Conservation (phyloP, 1,140 invertebrate species). For the Bombus polaris region DNA sequence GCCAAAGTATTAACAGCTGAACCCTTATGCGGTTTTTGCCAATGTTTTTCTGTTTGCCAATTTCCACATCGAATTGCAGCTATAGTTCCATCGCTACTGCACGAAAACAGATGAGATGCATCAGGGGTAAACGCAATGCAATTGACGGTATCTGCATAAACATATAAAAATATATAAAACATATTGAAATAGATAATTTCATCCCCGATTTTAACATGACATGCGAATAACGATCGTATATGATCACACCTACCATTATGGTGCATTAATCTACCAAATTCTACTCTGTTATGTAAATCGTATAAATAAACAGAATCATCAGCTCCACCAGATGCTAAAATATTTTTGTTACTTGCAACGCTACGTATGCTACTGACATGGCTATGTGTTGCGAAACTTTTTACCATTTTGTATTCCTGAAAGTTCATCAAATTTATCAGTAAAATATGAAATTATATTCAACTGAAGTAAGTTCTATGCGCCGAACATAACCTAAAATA, state of each 20-base stretch:
- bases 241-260: constrained; percentile 86
- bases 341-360: constrained; percentile 87
- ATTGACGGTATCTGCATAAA: constrained; percentile 87
- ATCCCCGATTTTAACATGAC: not conserved
- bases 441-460: not conserved
- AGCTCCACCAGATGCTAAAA: constrained; percentile 93
- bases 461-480: not conserved
- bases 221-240: not conserved
- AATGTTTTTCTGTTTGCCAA: constrained; percentile 92
- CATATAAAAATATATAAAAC: constrained; percentile 25
- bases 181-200: not conserved
- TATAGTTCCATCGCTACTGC: constrained; percentile 92
- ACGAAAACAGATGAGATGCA: constrained; percentile 90
- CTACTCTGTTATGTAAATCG: constrained; percentile 89
- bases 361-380: constrained; percentile 91
- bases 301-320: constrained; percentile 95
- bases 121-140: constrained; percentile 89
- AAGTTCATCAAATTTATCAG: constrained; percentile 5
- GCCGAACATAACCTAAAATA: constrained; percentile 25
- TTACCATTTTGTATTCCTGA: constrained; percentile 84
- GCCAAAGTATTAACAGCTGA: constrained; percentile 87
- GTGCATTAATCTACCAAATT: constrained; percentile 90
- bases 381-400: constrained; percentile 93
- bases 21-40: constrained; percentile 88
- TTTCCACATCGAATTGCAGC: constrained; percentile 91